Percentiles rank a stretch among this genome's conserved stretches.
Conservation (phyloP, 2,888 invertebrate species). For the Athalia rosae region DNA sequence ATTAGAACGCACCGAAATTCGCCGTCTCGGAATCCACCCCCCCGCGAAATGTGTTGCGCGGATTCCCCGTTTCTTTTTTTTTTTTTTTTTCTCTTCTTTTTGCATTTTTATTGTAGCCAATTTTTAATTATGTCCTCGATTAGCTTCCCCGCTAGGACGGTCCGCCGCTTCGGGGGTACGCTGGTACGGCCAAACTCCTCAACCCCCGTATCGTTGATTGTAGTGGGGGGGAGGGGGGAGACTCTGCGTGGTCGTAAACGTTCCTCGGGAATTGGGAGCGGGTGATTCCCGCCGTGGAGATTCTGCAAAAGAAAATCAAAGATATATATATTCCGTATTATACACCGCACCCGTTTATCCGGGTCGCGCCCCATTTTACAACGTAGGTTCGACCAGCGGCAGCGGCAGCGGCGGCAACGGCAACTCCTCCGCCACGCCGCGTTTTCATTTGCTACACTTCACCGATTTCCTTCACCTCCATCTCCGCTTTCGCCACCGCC, state of each 20-base stretch:
- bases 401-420: not conserved
- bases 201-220: not conserved
- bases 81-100: not conserved
- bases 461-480: constrained; percentile 25
- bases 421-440: constrained; percentile 4
- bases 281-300: not conserved
- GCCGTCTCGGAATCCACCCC: no score
- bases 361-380: constrained; percentile 39
- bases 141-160: not conserved
- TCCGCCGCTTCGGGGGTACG: not conserved
- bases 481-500: constrained; percentile 9
- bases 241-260: no score
- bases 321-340: constrained; percentile 31
- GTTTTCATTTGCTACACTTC: constrained; percentile 39
- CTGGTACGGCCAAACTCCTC: not conserved
- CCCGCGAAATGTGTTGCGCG: not conserved
- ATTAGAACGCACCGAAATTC: no score
- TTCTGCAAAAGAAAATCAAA: constrained; percentile 31
- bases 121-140: constrained; percentile 20
- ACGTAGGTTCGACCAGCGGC: constrained; percentile 10
- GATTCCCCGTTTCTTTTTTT: not conserved
- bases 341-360: constrained; percentile 33
- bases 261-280: not conserved
- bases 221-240: not conserved
- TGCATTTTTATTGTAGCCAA: not conserved